Conservation (phyloP, 2,113 vertebrate genomes). For the Condylura cristata region DNA sequence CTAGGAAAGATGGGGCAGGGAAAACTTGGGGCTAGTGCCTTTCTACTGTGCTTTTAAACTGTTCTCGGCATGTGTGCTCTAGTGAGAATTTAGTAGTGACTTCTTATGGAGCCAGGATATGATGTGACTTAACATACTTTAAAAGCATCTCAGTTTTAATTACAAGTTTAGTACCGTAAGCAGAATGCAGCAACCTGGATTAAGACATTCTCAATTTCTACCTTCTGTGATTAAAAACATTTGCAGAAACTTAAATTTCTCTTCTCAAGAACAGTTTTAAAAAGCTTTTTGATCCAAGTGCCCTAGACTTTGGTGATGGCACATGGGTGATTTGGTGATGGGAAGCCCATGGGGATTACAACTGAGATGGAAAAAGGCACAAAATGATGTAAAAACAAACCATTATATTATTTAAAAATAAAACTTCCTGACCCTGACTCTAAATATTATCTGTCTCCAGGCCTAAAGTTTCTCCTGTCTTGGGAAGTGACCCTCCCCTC, state of each 20-base stretch:
- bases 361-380: no score
- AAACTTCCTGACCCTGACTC: not conserved
- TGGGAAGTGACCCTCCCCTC: not conserved
- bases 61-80: not conserved
- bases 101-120: not conserved
- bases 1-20: not conserved
- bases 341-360: no score
- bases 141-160: not conserved
- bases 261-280: slow-evolving; percentile 18
- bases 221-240: slow-evolving; percentile 50
- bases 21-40: not conserved
- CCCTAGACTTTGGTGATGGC: no score
- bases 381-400: no score
- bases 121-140: not conserved
- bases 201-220: slow-evolving; percentile 30
- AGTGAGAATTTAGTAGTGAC: not conserved
- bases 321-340: no score
- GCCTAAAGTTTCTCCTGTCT: not conserved
- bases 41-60: not conserved
- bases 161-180: not conserved
- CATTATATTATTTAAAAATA: no score
- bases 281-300: no score
- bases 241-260: slow-evolving; percentile 48
- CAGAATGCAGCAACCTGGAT: slow-evolving; percentile 27
- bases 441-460: not conserved